A percentile compares a stretch with the other conserved stretches of the same genome.
Evolutionary conservation across 2,888 invertebrate species (phyloP).

Genomic region (Rhagophthalmus giganteus): DNA sequence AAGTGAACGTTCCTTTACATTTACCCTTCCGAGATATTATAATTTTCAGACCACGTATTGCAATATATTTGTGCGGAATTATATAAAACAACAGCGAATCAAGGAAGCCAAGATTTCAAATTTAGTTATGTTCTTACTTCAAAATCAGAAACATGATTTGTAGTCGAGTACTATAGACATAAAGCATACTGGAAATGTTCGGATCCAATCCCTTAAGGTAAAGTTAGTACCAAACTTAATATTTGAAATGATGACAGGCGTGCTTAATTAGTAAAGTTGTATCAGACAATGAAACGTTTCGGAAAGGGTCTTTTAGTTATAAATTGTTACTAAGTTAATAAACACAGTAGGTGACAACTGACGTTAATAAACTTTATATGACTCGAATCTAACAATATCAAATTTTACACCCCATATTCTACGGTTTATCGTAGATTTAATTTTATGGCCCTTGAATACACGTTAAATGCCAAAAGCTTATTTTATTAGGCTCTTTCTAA

Average conservation of each 20-base stretch:
- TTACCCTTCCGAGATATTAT: too few relatives aligned
- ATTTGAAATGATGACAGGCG: conserved; percentile 20
- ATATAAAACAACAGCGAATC: too few relatives aligned
- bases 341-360: conserved; percentile 25
- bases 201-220: conserved; percentile 3
- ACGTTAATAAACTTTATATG: conserved; percentile 22
- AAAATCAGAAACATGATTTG: too few relatives aligned
- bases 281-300: conserved; percentile 20
- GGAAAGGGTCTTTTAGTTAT: conserved; percentile 15
- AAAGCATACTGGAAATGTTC: background rate
- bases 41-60: too few relatives aligned
- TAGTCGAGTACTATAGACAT: background rate
- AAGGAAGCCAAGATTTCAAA: too few relatives aligned
- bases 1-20: too few relatives aligned
- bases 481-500: conserved; percentile 2
- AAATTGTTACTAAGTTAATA: conserved; percentile 26
- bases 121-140: too few relatives aligned
- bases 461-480: background rate
- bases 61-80: too few relatives aligned
- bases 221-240: conserved; percentile 16
- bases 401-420: conserved; percentile 4
- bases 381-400: conserved; percentile 3
- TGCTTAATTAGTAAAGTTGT: conserved; percentile 25
- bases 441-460: background rate
- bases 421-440: background rate